These are phyloP conservation scores for Sitta carolinensis DNA, from an alignment of 2,797 vertebrate genomes.

Conservation along the genomic window DNA sequence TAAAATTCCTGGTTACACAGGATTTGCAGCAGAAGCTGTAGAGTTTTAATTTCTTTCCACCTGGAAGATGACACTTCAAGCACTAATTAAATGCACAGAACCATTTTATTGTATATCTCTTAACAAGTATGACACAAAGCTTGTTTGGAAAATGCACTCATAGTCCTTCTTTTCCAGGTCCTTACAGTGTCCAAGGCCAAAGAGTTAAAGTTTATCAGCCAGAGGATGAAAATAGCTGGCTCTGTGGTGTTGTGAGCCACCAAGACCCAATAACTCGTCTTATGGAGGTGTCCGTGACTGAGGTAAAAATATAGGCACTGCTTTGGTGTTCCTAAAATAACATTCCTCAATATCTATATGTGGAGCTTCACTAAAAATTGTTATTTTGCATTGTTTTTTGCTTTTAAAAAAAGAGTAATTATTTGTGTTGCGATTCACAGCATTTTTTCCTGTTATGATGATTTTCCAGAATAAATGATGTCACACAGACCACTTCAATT, in stretches of 20 bases:
- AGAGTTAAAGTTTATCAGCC: constrained; percentile 95
- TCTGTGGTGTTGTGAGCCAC: constrained; percentile 87
- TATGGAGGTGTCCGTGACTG: constrained; percentile 93
- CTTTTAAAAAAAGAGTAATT: background rate
- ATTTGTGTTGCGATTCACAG: background rate
- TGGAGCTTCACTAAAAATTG: background rate
- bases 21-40: background rate
- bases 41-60: background rate
- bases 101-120: background rate
- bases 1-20: background rate
- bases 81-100: background rate
- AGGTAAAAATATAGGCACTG: constrained; percentile 77
- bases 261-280: constrained; percentile 93
- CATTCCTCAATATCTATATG: background rate
- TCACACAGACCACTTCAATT: background rate
- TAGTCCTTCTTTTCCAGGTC: constrained; percentile 78
- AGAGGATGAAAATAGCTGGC: constrained; percentile 92
- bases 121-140: background rate
- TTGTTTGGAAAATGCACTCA: constrained; percentile 14
- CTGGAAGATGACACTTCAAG: background rate
- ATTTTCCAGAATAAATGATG: background rate
- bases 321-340: background rate
- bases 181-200: constrained; percentile 93
- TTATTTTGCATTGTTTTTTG: background rate
- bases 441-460: background rate